Percentiles rank a stretch among this genome's conserved stretches.
These are phyloP conservation scores for Rhodinocichla rosea DNA, from an alignment of 2,113 vertebrate genomes.

Conservation along the genomic window DNA sequence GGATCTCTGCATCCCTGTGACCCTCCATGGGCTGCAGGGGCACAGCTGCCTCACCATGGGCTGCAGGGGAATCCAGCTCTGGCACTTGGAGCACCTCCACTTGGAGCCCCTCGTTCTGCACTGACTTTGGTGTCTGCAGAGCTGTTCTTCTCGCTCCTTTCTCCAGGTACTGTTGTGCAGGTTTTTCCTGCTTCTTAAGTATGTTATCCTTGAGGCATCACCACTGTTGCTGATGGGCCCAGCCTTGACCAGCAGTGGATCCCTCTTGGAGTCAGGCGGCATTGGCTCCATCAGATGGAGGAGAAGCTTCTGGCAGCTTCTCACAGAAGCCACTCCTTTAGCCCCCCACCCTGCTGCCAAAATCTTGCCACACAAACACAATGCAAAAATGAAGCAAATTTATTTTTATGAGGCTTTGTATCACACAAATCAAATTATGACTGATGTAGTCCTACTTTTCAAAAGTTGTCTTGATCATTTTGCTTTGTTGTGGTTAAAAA, in stretches of 20 bases:
- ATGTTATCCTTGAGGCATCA: rapidly evolving
- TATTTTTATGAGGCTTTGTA: background rate
- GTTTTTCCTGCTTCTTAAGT: background rate
- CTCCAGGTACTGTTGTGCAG: background rate
- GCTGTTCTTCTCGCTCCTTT: background rate
- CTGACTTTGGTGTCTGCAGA: background rate
- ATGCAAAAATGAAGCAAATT: background rate
- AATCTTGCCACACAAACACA: background rate
- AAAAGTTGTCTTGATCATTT: background rate
- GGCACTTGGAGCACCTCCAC: background rate
- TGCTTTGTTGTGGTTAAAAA: background rate
- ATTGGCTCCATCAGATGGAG: background rate
- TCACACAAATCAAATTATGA: background rate
- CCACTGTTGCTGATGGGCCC: background rate
- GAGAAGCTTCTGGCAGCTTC: background rate
- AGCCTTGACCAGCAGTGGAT: background rate
- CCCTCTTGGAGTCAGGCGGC: background rate
- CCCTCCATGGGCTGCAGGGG: background rate
- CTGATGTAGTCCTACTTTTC: background rate
- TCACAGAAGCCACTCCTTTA: background rate
- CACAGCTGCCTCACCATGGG: background rate
- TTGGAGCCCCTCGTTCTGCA: background rate
- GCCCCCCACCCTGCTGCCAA: background rate
- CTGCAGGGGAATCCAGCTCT: background rate
- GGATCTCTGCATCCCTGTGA: no score